A percentile compares a stretch with the other conserved stretches of the same genome.
Conservation (phyloP, 2,113 vertebrate genomes). For the Herpailurus yagouaroundi region DNA sequence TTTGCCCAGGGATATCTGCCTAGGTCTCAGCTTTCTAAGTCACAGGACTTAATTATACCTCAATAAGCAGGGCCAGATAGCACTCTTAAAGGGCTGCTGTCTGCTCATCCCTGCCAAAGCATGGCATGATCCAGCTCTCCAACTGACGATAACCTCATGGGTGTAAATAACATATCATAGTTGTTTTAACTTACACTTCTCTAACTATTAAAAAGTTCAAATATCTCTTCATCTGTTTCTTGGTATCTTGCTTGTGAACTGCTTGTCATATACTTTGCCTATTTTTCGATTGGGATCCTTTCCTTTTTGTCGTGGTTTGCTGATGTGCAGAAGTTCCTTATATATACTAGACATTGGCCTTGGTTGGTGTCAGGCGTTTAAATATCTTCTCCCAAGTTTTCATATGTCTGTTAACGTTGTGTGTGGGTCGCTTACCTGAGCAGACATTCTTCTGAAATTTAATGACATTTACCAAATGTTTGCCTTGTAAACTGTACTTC, state of each 20-base stretch:
- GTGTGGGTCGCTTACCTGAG: neutral
- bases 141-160: neutral
- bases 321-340: neutral
- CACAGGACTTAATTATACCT: neutral
- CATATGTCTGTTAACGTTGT: neutral
- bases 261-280: neutral
- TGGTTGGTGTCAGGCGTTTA: neutral
- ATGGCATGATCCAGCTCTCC: neutral
- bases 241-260: neutral
- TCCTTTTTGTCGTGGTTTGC: neutral
- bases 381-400: neutral
- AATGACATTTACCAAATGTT: neutral
- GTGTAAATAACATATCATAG: neutral
- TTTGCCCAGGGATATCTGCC: neutral
- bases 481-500: neutral
- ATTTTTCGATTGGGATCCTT: neutral
- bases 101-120: neutral
- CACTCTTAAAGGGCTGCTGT: neutral
- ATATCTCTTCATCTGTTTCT: neutral
- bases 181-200: neutral
- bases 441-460: neutral
- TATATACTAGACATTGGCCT: neutral
- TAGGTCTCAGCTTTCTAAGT: neutral
- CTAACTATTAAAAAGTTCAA: neutral
- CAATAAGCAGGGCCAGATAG: neutral